phyloP scores from a whole-genome alignment of 2,888 invertebrate species.

The Troides helena region DNA sequence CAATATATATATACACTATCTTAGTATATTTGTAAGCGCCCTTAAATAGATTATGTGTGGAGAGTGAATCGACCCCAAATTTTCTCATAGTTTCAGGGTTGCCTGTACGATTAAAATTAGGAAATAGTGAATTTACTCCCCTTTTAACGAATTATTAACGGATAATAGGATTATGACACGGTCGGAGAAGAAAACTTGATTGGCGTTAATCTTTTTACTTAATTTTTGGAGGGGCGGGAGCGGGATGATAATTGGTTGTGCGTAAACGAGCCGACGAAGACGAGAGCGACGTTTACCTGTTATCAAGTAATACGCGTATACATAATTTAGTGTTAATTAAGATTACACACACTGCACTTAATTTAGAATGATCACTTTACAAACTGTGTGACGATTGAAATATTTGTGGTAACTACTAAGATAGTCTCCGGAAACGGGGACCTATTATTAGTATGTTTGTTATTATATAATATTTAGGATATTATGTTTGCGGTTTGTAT shows the following conservation, averaged over 20 bases:
- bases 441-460: neutral
- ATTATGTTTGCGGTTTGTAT: neutral
- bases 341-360: too few relatives aligned
- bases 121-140: constrained; percentile 76
- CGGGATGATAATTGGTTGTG: neutral
- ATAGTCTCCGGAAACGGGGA: too few relatives aligned
- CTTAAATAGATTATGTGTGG: neutral
- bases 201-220: constrained; percentile 48
- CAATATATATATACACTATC: too few relatives aligned
- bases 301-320: too few relatives aligned
- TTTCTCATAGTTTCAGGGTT: constrained; percentile 44
- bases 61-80: constrained; percentile 35
- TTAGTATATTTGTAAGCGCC: neutral
- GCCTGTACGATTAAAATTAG: constrained; percentile 63
- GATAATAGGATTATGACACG: constrained; percentile 47
- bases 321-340: too few relatives aligned
- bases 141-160: constrained; percentile 53
- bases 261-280: neutral
- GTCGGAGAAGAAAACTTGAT: constrained; percentile 52
- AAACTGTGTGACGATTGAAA: too few relatives aligned
- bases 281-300: too few relatives aligned
- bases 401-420: too few relatives aligned
- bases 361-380: too few relatives aligned
- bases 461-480: neutral
- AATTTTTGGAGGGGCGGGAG: constrained; percentile 20